phyloP scores from a whole-genome alignment of 2,888 invertebrate genomes.

The Harpalus rufipes region DNA sequence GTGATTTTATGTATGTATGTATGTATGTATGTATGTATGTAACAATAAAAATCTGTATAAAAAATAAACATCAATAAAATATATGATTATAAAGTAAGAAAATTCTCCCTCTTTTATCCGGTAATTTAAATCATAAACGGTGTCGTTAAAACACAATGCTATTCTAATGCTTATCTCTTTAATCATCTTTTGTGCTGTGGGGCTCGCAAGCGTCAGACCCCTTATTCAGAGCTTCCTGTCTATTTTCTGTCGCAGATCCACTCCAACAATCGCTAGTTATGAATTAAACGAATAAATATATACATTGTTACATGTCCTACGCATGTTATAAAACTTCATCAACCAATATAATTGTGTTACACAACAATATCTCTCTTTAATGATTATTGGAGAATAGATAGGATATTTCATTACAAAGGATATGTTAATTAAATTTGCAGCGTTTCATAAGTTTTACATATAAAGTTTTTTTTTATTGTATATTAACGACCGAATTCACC shows the following conservation, averaged over 20 bases:
- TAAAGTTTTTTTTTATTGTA: too few relatives aligned
- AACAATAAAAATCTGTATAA: not conserved
- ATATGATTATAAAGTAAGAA: conserved; percentile 19
- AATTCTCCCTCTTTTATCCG: conserved; percentile 16
- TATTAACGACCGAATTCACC: too few relatives aligned
- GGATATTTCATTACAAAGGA: not conserved
- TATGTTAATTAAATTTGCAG: too few relatives aligned
- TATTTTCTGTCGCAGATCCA: conserved; percentile 8
- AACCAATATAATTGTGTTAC: conserved; percentile 12
- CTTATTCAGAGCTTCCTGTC: conserved; percentile 23
- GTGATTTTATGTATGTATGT: too few relatives aligned
- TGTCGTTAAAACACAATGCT: conserved; percentile 46
- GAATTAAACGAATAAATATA: conserved; percentile 33
- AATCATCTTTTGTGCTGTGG: conserved; percentile 28
- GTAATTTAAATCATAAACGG: conserved; percentile 46
- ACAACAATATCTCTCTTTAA: not conserved
- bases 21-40: too few relatives aligned
- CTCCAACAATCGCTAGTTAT: conserved; percentile 31
- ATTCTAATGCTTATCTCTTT: conserved; percentile 50
- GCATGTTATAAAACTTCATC: not conserved
- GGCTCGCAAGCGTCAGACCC: conserved; percentile 4
- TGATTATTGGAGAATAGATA: not conserved
- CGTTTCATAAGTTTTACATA: too few relatives aligned
- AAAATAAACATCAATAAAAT: conserved; percentile 22
- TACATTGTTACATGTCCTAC: not conserved